A percentile compares a stretch with the other conserved stretches of the same genome.
These are phyloP conservation scores for Drosophila anceps DNA, from an alignment of 2,888 invertebrate species.

Conservation along the genomic window DNA sequence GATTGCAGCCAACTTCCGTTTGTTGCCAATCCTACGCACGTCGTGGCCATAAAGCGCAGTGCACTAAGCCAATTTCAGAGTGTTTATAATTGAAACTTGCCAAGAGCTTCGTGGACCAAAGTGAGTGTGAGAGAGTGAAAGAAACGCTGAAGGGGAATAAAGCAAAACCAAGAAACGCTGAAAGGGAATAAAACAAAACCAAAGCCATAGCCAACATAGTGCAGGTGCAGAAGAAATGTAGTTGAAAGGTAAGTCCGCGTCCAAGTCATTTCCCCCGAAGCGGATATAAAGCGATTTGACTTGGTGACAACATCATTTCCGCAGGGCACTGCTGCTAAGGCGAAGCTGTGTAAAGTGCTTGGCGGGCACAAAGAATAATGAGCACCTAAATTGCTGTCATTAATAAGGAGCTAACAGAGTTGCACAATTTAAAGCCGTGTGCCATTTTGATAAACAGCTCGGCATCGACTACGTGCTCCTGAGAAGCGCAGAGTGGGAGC, in stretches of 20 bases:
- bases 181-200: too few species aligned
- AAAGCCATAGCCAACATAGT: slow-evolving; percentile 3
- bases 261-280: slow-evolving; percentile 46
- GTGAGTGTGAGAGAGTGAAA: slow-evolving; percentile 9
- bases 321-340: slow-evolving; percentile 12
- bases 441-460: slow-evolving; percentile 33
- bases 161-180: slow-evolving; percentile 7
- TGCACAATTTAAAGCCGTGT: slow-evolving; percentile 25
- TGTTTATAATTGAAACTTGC: slow-evolving; percentile 67
- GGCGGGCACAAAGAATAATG: slow-evolving; percentile 38
- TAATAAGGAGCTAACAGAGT: slow-evolving; percentile 48
- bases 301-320: slow-evolving; percentile 74
- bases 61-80: slow-evolving; percentile 62
- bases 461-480: slow-evolving; percentile 20
- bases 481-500: slow-evolving; percentile 8
- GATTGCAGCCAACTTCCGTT: slow-evolving; percentile 48
- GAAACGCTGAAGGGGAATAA: slow-evolving; percentile 2
- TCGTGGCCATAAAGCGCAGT: slow-evolving; percentile 58
- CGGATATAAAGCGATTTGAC: slow-evolving; percentile 70
- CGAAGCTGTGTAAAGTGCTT: slow-evolving; percentile 23
- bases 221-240: slow-evolving; percentile 23
- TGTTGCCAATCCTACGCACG: slow-evolving; percentile 56
- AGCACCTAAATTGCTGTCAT: slow-evolving; percentile 49
- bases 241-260: slow-evolving; percentile 35
- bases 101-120: slow-evolving; percentile 12